Evolutionary conservation across 2,113 vertebrate genomes (phyloP).

Genomic region (Opisthocomus hoazin): DNA sequence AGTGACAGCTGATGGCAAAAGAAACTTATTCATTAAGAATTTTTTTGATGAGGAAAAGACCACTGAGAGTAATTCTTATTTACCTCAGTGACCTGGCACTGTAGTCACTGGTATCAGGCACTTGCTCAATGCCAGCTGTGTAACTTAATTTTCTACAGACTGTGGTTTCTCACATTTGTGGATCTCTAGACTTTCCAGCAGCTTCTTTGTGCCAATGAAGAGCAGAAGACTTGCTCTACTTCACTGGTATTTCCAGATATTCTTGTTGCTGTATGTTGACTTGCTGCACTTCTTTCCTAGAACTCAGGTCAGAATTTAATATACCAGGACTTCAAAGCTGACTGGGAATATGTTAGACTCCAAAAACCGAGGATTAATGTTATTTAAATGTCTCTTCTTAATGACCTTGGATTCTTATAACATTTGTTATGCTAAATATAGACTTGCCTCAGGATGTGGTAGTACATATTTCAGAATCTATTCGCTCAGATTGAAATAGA

Average conservation of each 20-base stretch:
- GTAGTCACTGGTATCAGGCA: slow-evolving; percentile 24
- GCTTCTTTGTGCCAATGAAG: slow-evolving; percentile 58
- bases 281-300: slow-evolving; percentile 9
- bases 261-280: slow-evolving; percentile 25
- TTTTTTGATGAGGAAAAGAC: slow-evolving; percentile 48
- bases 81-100: not conserved
- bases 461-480: not conserved
- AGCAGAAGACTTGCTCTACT: slow-evolving; percentile 48
- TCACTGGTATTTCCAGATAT: slow-evolving; percentile 66
- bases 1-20: not conserved
- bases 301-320: slow-evolving; percentile 37
- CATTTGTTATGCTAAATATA: slow-evolving; percentile 35
- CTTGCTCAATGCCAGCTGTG: slow-evolving; percentile 61
- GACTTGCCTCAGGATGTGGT: not conserved
- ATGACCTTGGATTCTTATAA: slow-evolving; percentile 1
- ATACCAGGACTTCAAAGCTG: slow-evolving; percentile 1
- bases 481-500: not conserved
- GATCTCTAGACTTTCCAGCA: slow-evolving; percentile 69
- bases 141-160: slow-evolving; percentile 66
- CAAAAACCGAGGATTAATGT: slow-evolving; percentile 23
- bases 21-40: slow-evolving; percentile 14
- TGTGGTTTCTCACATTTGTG: slow-evolving; percentile 50
- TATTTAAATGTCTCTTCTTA: slow-evolving; percentile 29
- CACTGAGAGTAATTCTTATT: slow-evolving; percentile 27
- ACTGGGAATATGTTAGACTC: not conserved